A percentile compares a stretch with the other conserved stretches of the same genome.
Conservation (phyloP, 2,113 vertebrate species). For the Irena cyanogastra region DNA sequence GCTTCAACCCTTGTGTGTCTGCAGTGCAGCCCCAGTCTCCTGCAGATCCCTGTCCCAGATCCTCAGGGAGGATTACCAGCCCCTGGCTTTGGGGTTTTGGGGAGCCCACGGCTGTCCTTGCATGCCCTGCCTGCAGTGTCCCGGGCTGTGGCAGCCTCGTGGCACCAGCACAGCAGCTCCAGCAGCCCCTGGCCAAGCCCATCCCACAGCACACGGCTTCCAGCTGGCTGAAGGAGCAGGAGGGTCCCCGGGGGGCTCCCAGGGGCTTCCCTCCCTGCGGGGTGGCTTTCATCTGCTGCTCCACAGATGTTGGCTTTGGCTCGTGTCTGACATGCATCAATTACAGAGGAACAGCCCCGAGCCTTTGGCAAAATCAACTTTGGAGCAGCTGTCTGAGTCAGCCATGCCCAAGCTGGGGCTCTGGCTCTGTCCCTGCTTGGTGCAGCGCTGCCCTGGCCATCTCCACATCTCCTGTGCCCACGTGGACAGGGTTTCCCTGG, state of each 20-base stretch:
- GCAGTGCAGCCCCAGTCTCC: not conserved
- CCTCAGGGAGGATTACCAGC: not conserved
- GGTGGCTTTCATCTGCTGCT: slow-evolving; percentile 35
- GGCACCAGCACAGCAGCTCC: not conserved
- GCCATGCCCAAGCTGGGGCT: not conserved
- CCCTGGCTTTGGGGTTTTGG: rapidly evolving
- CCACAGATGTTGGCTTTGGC: slow-evolving; percentile 30
- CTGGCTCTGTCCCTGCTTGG: rapidly evolving
- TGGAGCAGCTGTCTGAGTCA: slow-evolving; percentile 41
- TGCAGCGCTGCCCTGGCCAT: rapidly evolving
- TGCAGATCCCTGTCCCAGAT: not conserved
- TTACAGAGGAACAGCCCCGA: not conserved
- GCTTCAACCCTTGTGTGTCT: not conserved
- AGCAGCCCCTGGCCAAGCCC: not conserved
- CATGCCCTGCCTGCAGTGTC: rapidly evolving
- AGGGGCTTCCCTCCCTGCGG: not conserved
- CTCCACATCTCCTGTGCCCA: not conserved
- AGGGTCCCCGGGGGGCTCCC: not conserved
- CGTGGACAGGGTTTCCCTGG: not conserved
- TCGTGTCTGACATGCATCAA: not conserved
- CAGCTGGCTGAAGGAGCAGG: slow-evolving; percentile 1
- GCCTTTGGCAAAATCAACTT: slow-evolving; percentile 2
- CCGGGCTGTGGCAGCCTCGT: rapidly evolving
- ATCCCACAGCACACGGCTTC: rapidly evolving
- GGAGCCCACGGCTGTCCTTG: not conserved